These are phyloP conservation scores for Diplosoma virens DNA, from an alignment of 23 tunicate species.

Conservation along the genomic window DNA sequence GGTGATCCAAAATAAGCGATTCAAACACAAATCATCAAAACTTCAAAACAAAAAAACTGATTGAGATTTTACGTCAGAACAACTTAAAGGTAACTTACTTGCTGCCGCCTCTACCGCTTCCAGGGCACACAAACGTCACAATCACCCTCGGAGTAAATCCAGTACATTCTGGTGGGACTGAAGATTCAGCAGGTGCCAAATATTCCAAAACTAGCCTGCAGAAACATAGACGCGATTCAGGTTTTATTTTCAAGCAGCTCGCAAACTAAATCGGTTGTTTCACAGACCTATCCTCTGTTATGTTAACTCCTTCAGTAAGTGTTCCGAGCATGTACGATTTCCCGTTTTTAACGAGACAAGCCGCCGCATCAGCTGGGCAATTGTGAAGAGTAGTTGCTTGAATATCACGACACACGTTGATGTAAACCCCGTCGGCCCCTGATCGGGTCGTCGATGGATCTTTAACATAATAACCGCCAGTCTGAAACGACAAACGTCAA, in stretches of 20 bases:
- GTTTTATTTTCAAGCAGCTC: no score
- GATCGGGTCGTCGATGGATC: conserved; percentile 29
- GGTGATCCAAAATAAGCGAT: no score
- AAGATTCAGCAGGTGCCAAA: conserved; percentile 1
- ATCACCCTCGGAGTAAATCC: conserved; percentile 37
- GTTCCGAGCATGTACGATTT: conserved; percentile 30
- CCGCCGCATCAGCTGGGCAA: conserved; percentile 49
- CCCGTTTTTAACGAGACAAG: conserved; percentile 39
- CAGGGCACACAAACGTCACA: conserved; percentile 55
- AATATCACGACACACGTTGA: conserved; percentile 66
- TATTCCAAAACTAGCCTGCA: conserved; percentile 34
- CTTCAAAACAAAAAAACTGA: no score
- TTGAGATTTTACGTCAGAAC: no score
- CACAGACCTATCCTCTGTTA: conserved; percentile 30
- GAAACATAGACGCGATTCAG: no score
- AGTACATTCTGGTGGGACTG: conserved; percentile 25
- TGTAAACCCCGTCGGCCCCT: conserved; percentile 27
- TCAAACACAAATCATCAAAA: no score
- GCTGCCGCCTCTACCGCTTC: conserved; percentile 55
- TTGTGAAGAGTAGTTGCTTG: neutral
- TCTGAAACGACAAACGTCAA: conserved; percentile 11
- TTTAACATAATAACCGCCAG: conserved; percentile 37
- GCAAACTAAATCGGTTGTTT: no score
- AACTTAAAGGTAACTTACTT: conserved; percentile 43
- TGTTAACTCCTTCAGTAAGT: conserved; percentile 12